A percentile compares a stretch with the other conserved stretches of the same genome.
phyloP scores from a whole-genome alignment of 2,113 vertebrate genomes.

The Martes martes region DNA sequence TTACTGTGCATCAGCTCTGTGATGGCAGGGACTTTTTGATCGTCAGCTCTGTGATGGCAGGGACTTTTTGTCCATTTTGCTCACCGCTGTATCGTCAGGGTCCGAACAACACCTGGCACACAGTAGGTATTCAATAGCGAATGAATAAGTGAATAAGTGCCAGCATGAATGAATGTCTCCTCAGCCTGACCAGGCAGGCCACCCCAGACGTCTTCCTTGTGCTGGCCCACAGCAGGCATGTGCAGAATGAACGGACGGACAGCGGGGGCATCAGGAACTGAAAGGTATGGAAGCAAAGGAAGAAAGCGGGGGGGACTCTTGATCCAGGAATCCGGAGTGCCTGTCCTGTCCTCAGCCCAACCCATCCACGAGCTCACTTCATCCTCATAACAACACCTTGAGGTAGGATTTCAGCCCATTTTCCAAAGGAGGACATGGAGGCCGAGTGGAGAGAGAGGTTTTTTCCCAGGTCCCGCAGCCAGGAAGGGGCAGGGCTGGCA shows the following conservation, averaged over 20 bases:
- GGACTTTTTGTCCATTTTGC: background rate
- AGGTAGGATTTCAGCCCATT: background rate
- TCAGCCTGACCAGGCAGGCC: background rate
- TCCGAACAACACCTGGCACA: background rate
- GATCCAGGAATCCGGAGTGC: background rate
- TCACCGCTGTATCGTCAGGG: background rate
- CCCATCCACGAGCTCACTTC: background rate
- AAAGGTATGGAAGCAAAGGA: background rate
- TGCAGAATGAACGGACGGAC: background rate
- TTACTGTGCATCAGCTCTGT: rapidly evolving
- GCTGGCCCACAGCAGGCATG: background rate
- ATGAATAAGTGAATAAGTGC: background rate
- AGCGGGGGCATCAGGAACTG: background rate
- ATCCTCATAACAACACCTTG: background rate
- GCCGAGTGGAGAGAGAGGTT: background rate
- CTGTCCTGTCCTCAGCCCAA: background rate
- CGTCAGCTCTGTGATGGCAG: rapidly evolving
- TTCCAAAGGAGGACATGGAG: background rate
- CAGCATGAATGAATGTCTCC: rapidly evolving
- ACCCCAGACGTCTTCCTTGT: rapidly evolving
- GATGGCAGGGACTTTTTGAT: no score
- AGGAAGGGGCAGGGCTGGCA: background rate
- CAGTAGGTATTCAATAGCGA: background rate
- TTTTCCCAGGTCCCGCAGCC: background rate
- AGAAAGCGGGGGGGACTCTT: background rate